Conservation (phyloP, 2,797 vertebrate species). For the Erpetoichthys calabaricus region DNA sequence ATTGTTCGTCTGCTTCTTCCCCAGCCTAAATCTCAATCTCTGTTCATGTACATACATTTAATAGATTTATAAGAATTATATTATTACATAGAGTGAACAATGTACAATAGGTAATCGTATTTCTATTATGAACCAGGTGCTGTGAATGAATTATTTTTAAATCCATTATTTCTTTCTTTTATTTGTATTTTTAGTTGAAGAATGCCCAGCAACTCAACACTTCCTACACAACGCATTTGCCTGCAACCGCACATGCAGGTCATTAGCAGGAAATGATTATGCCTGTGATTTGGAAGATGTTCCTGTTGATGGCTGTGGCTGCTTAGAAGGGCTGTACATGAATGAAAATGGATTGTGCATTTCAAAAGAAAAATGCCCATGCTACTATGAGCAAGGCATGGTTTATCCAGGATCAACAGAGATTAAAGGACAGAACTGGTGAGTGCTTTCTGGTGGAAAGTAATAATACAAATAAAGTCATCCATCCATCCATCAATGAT, state of each 20-base stretch:
- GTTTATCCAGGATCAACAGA: constrained; percentile 19
- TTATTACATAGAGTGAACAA: too few relatives aligned
- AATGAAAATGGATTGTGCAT: constrained; percentile 26
- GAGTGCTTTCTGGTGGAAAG: constrained; percentile 10
- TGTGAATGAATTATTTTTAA: background rate
- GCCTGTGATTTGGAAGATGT: constrained; percentile 24
- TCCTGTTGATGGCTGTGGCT: constrained; percentile 48
- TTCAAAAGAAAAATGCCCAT: constrained; percentile 30
- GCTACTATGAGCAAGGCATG: constrained; percentile 22
- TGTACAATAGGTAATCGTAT: too few relatives aligned
- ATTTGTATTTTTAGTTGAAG: background rate
- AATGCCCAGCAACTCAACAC: constrained; percentile 32
- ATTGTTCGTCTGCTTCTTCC: too few relatives aligned
- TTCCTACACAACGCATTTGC: constrained; percentile 31
- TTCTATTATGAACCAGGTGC: too few relatives aligned
- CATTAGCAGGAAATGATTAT: constrained; percentile 31
- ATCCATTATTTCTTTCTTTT: too few relatives aligned
- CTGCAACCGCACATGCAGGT: constrained; percentile 44
- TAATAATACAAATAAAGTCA: too few relatives aligned
- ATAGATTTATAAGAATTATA: too few relatives aligned
- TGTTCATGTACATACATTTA: too few relatives aligned
- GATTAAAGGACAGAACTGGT: constrained; percentile 38
- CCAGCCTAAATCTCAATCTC: too few relatives aligned
- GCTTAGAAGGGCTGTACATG: constrained; percentile 35
- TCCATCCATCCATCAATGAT: too few relatives aligned